Evolutionary conservation across 1,140 invertebrate genomes (phyloP).

Genomic region (Euwallacea fornicatus): DNA sequence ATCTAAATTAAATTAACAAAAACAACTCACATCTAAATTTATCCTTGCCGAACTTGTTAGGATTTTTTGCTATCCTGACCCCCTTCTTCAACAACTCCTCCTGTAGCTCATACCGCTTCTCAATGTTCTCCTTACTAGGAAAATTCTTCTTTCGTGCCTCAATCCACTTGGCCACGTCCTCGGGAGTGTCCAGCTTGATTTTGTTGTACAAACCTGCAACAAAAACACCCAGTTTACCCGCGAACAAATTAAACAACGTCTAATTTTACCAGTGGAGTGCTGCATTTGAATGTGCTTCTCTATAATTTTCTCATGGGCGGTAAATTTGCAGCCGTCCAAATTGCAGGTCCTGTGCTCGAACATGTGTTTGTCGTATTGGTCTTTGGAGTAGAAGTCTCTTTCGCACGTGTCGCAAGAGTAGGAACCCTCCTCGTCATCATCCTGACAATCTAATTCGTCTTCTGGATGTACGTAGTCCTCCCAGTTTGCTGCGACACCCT

Average conservation of each 20-base stretch:
- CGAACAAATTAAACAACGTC: neutral
- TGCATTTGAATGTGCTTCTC: conserved; percentile 79
- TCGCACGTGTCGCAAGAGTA: conserved; percentile 75
- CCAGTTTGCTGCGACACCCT: conserved; percentile 23
- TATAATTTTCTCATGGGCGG: conserved; percentile 75
- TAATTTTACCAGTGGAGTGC: conserved; percentile 61
- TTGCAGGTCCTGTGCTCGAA: conserved; percentile 72
- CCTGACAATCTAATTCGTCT: conserved; percentile 21
- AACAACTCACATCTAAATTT: conserved; percentile 45
- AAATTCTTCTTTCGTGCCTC: conserved; percentile 74
- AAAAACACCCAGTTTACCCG: neutral
- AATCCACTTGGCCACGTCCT: conserved; percentile 82
- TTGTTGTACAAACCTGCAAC: conserved; percentile 68
- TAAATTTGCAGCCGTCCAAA: conserved; percentile 78
- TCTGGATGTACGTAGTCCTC: conserved; percentile 35
- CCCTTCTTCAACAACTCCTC: conserved; percentile 69
- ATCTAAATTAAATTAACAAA: neutral
- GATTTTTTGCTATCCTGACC: conserved; percentile 63
- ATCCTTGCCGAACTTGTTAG: conserved; percentile 54
- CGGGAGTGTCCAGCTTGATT: conserved; percentile 71
- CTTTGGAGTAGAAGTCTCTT: conserved; percentile 63
- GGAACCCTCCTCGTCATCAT: conserved; percentile 6
- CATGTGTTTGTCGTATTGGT: conserved; percentile 66
- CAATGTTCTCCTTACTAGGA: conserved; percentile 73
- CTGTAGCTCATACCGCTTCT: conserved; percentile 62